phyloP scores from a whole-genome alignment of 1,140 invertebrate species.

The Oscheius sp. region DNA sequence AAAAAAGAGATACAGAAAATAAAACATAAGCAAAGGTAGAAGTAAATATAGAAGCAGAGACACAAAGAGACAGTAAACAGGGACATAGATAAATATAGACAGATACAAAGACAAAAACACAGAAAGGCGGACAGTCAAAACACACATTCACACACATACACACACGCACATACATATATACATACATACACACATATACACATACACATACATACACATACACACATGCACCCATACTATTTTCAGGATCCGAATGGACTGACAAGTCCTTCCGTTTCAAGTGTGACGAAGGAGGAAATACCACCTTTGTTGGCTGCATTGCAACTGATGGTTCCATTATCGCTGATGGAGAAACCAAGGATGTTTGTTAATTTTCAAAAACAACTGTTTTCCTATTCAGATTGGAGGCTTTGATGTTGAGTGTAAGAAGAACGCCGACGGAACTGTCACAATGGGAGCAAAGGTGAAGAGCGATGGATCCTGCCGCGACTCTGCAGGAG shows the following conservation, averaged over 20 bases:
- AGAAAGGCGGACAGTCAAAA: neutral
- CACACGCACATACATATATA: neutral
- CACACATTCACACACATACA: neutral
- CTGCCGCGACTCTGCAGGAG: neutral
- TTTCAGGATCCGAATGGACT: slow-evolving; percentile 4
- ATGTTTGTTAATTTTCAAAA: neutral
- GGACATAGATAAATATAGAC: too few relatives aligned
- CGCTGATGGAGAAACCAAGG: neutral
- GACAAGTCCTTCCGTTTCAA: slow-evolving; percentile 10
- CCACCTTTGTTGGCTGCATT: slow-evolving; percentile 6
- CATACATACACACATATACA: neutral
- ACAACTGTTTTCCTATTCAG: neutral
- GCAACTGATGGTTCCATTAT: neutral
- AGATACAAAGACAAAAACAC: too few relatives aligned
- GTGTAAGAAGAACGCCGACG: slow-evolving; percentile 1
- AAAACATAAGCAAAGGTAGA: too few relatives aligned
- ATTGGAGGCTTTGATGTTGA: neutral
- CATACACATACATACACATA: neutral
- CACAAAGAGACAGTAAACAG: too few relatives aligned
- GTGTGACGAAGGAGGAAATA: slow-evolving; percentile 2
- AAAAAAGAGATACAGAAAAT: too few relatives aligned
- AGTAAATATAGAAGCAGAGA: too few relatives aligned
- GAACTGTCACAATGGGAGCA: slow-evolving; percentile 6
- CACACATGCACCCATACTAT: neutral
- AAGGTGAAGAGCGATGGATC: neutral